These are phyloP conservation scores for Dermochelys coriacea DNA, from an alignment of 2,797 vertebrate genomes.

Conservation along the genomic window DNA sequence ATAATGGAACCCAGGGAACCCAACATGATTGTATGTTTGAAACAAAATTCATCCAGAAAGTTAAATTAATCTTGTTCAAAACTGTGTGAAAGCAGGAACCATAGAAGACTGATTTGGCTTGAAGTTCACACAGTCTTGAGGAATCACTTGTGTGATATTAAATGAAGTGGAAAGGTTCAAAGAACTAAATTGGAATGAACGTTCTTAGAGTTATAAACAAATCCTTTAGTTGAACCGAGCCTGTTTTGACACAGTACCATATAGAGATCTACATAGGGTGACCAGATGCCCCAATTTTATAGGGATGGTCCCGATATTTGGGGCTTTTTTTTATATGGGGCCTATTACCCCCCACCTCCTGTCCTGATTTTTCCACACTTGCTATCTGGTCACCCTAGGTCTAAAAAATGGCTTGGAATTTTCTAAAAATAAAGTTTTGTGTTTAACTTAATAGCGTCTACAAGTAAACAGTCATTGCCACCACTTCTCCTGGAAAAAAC, in stretches of 20 bases:
- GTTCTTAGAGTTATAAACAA: background rate
- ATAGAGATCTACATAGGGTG: background rate
- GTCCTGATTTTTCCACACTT: too few species aligned
- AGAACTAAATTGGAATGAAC: background rate
- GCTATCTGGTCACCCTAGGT: too few species aligned
- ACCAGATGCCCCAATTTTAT: too few species aligned
- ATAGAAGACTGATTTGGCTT: accelerated
- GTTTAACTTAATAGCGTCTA: background rate
- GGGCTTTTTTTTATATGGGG: too few species aligned
- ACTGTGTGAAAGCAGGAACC: background rate
- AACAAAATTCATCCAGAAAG: background rate
- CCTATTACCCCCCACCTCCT: too few species aligned
- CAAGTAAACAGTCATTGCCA: constrained; percentile 7
- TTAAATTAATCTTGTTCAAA: background rate
- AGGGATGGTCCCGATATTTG: too few species aligned
- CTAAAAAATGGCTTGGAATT: background rate
- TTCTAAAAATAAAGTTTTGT: constrained; percentile 18
- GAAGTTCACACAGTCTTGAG: background rate
- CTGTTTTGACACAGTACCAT: background rate
- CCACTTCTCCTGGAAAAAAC: background rate
- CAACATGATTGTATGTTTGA: background rate
- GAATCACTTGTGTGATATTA: background rate
- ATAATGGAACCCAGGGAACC: background rate
- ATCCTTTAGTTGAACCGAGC: background rate
- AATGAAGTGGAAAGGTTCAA: background rate